Conservation (phyloP, 2,113 vertebrate genomes). For the Xiphophorus maculatus region DNA sequence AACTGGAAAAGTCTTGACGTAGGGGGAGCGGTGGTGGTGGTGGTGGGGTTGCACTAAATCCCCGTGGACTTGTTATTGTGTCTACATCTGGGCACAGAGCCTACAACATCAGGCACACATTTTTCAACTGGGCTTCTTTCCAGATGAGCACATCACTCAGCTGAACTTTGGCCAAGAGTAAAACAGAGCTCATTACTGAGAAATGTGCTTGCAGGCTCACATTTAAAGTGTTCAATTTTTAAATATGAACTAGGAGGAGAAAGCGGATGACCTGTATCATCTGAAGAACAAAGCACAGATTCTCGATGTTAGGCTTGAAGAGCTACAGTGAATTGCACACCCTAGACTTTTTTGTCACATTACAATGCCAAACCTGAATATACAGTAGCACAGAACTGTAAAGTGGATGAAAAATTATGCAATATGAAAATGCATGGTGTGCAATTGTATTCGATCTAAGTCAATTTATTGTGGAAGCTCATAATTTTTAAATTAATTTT, state of each 20-base stretch:
- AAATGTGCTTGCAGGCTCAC: slow-evolving; percentile 67
- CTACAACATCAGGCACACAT: slow-evolving; percentile 77
- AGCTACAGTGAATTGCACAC: background rate
- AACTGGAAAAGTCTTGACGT: slow-evolving; percentile 37
- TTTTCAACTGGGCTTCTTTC: slow-evolving; percentile 77
- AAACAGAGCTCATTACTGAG: slow-evolving; percentile 77
- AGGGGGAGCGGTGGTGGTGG: background rate
- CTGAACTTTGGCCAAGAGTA: slow-evolving; percentile 70
- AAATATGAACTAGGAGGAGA: slow-evolving; percentile 55
- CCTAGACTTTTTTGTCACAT: background rate
- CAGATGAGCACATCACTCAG: slow-evolving; percentile 70
- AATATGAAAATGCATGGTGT: background rate
- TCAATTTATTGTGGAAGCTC: background rate
- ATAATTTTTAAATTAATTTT: no score
- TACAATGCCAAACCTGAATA: background rate
- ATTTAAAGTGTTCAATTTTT: slow-evolving; percentile 74
- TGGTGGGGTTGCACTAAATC: slow-evolving; percentile 43
- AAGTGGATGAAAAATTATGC: background rate
- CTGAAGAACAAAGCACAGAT: slow-evolving; percentile 24
- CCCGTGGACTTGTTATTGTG: slow-evolving; percentile 74
- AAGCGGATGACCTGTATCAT: slow-evolving; percentile 40
- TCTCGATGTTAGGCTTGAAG: slow-evolving; percentile 10
- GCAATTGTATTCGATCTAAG: background rate
- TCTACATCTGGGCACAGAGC: slow-evolving; percentile 77
- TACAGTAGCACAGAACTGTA: background rate